Base-by-base conservation (phyloP, 1,140 invertebrate genomes). In the Micrasema minimum region DNA sequence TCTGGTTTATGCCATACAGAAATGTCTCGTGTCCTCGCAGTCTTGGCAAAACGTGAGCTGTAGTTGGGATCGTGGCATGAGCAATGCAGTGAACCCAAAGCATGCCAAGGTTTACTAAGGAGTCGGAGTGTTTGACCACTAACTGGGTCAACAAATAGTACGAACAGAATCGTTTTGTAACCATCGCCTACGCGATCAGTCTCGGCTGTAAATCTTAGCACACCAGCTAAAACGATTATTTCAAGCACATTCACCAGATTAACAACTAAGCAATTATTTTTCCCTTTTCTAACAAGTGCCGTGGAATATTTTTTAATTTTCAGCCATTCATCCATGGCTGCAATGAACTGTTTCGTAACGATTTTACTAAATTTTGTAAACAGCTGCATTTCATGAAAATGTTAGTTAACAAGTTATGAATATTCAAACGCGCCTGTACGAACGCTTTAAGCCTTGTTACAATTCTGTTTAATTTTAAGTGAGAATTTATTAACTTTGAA, bases 21-120 rank as follows among this genome's bases (percentile, higher is more conserved):
- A 26, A 7, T 14, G 23, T n/a, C 10, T 53, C 10, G 2, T 7
- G 26, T 2, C 23, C 9, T n/a, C 23, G 23, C 3, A 31, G 26
- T 16, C 23, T 11, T 22, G 12, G 50, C 7, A 7, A 14, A 26
- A n/a, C n/a, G 55, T 12, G 11, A 26, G 51, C 9, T 59, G 55
- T 43, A 41, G 16, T 59, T 59, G 14, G 16, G 12, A 59, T 57
- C 7, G 26, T 31, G 14, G 4, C 18, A 31, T 16, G 55, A 41
- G 35, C 55, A 38, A 59, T 22, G 38, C 37, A 41, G 55, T 41
- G 55, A 59, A 59, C 55, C 41, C 59, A 46, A 64, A 64, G 18
- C 59, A 46, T 64, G 59, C 59, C 59, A 64, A 64, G 59, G 59
- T 64, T 64, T 64, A 45, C 43, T 20, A 45, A 46, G 59, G 59